Evolutionary conservation across 2,888 invertebrate genomes (phyloP), one percentile per base, ranked within the genome.

Genomic region (Agriopis aurantiaria): DNA sequence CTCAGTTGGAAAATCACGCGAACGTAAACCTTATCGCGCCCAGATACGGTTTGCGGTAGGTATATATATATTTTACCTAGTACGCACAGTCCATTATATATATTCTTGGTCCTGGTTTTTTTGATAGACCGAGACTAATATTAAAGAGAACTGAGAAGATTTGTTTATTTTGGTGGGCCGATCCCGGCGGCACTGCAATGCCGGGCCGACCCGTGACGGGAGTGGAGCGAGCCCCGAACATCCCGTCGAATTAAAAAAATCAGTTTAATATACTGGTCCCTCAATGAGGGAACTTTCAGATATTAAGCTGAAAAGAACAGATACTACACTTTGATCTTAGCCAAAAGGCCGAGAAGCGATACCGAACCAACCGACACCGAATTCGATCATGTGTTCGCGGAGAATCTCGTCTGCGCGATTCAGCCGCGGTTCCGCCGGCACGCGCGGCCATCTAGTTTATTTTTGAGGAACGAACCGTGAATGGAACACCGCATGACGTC

Each of bases 181-280:
- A 76, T 80, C 78, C 78, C 78, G 77, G 78, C 77, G 77, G 78
- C 79, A 79, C 77, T 78, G 80, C 78, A 78, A 79, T 78, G 78
- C 77, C 77, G 76, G 78, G 78, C 78, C 78, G 78, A 80, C 77
- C 78, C 78, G 17, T 23, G 76, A 78, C 77, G 75, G 78, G 78
- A 78, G 76, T 76, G 79, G 79, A 77, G 77, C 78, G 78, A 79
- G 78, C 79, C 73, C 78, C 79, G 76, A 78, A 76, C 80, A 77
- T 80, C 80, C 78, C 80, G 75, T 78, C 78, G 49, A 14, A 1
- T 49, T 49, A 49, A 49, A 49, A 49, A 49, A 49, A 49, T 49
- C 49, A 49, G 78, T 73, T 80, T 80, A 78, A 80, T 80, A 80
- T 76, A 80, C 78, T 80, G 77, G 79, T 79, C 77, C 79, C 75